Evolutionary conservation across 35 echinoderm and acorn worm genomes (phyloP).

Genomic region (Nesometra sesokonis): DNA sequence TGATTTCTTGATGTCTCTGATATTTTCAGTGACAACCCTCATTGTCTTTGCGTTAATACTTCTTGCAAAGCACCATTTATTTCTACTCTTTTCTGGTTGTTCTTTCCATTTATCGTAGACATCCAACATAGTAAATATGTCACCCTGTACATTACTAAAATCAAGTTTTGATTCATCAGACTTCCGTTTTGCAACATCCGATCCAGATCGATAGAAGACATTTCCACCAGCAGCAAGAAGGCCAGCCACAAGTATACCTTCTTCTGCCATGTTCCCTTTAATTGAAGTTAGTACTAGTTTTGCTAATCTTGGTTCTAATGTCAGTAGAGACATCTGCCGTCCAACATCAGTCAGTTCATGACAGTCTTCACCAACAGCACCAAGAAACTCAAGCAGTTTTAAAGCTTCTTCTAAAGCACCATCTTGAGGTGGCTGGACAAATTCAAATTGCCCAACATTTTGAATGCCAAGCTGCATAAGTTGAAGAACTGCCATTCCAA

Average conservation of each 20-base stretch:
- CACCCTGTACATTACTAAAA: constrained; percentile 19
- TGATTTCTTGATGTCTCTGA: background rate
- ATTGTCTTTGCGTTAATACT: constrained; percentile 35
- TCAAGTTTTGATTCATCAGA: constrained; percentile 18
- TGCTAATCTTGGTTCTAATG: constrained; percentile 28
- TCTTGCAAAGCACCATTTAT: constrained; percentile 13
- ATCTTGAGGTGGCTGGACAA: constrained; percentile 22
- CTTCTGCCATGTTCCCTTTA: background rate
- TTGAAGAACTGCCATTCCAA: constrained; percentile 29
- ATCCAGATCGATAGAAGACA: constrained; percentile 16
- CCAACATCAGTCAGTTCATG: constrained; percentile 13
- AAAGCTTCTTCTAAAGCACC: constrained; percentile 27
- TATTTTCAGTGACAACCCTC: constrained; percentile 2
- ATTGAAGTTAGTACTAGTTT: constrained; percentile 25
- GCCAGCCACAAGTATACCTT: constrained; percentile 20
- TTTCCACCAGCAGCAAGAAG: constrained; percentile 31
- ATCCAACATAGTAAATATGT: constrained; percentile 22
- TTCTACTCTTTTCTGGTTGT: constrained; percentile 7
- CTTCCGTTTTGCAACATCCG: constrained; percentile 8
- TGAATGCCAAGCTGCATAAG: constrained; percentile 29
- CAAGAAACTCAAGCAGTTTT: constrained; percentile 8
- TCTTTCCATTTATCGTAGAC: constrained; percentile 12
- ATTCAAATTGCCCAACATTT: constrained; percentile 21
- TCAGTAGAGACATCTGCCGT: constrained; percentile 3
- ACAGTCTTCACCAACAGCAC: constrained; percentile 5